Percentiles rank a stretch among this genome's conserved stretches.
These are phyloP conservation scores for Onychostruthus taczanowskii DNA, from an alignment of 2,113 vertebrate genomes.

Conservation along the genomic window DNA sequence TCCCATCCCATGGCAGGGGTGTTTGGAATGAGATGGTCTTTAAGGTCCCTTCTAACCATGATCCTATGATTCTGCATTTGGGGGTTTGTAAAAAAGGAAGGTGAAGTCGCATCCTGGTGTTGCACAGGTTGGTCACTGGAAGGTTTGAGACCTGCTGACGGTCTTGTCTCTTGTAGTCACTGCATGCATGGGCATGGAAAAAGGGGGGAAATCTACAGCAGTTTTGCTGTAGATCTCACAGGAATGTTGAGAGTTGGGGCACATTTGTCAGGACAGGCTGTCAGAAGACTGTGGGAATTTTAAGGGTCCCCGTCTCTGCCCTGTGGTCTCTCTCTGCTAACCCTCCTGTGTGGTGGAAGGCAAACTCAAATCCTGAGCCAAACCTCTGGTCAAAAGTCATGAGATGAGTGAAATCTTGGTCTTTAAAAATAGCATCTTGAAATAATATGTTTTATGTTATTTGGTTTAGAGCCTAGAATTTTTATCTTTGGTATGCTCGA, in stretches of 20 bases:
- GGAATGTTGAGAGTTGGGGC: background rate
- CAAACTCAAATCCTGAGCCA: background rate
- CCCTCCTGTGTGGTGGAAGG: background rate
- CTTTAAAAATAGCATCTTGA: background rate
- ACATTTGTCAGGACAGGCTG: background rate
- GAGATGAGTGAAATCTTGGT: background rate
- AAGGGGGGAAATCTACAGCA: accelerated
- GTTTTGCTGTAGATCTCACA: background rate
- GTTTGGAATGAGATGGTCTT: background rate
- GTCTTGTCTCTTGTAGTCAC: background rate
- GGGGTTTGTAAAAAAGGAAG: background rate
- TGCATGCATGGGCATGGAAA: accelerated
- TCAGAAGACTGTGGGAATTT: accelerated
- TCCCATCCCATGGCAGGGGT: background rate
- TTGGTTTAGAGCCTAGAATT: constrained; percentile 1
- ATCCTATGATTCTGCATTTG: background rate
- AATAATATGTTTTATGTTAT: background rate
- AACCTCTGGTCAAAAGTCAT: background rate
- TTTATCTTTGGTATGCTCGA: background rate
- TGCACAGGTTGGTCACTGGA: background rate
- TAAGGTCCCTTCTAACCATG: background rate
- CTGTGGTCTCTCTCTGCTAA: background rate
- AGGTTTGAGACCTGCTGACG: accelerated
- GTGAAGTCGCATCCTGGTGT: accelerated
- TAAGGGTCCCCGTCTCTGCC: background rate